Evolutionary conservation across 2,888 invertebrate genomes (phyloP), one percentile per base, ranked within the genome.

Genomic region (Standfussiana lucernea): DNA sequence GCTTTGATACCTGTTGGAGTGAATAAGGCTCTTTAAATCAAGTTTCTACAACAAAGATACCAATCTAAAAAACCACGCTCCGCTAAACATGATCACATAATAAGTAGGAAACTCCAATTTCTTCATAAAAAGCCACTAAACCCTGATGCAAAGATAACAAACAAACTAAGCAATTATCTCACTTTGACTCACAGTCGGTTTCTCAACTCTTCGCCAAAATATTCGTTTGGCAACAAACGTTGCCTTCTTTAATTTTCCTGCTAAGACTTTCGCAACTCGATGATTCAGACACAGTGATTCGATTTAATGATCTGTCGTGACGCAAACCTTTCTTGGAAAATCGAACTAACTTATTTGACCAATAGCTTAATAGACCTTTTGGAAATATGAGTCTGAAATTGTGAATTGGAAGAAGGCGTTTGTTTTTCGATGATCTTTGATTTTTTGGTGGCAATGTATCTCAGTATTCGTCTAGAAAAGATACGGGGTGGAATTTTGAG

Each of bases 221-320:
- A 67, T 85, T 59, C 72, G 77, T 90, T 88, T 88, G 86, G 86
- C 89, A 85, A 88, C 86, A 88, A 56, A 15, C 64, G 64, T 83
- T 84, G 70, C 77, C 84, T 80, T 90, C 86, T 91, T 90, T 83
- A 86, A 90, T 95, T 95, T 95, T 95, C 95, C 95, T 95, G 91
- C 75, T 77, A 0, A 61, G 70, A 90, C 92, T 95, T 95, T 95
- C 94, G 95, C 90, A 95, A 95, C 82, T 21, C 62, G 76, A 82
- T 95, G 95, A 95, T 81, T 95, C 95, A 95, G 88, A 84, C 35
- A 56, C 65, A 76, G 83, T 87, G 85, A 83, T 78, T 72, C 76
- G 84, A 83, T 72, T 85, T 50, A 72, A 47, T 79, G 76, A 77
- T 83, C 73, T 77, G 79, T 72, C 72, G 76, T 75, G 71, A 80